Base-by-base conservation (phyloP, 2,888 invertebrate species). In the Brenthis ino region DNA sequence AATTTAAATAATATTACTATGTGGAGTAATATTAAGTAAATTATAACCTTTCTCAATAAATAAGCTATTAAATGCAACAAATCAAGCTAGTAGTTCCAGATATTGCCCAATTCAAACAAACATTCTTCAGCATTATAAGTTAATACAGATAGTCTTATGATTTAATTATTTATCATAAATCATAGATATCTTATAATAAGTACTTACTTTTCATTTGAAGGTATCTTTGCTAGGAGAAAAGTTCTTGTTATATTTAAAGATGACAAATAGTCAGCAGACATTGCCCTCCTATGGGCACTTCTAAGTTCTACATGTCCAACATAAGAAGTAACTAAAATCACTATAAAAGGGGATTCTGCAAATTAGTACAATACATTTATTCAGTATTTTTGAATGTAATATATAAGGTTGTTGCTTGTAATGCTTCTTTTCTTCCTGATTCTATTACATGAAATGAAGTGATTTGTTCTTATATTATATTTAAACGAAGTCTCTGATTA, bases 301-400 rank as follows among this genome's bases (percentile, higher is more conserved):
- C 97, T 93, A 50, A 95, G 83, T 76, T 95, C 94, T 47, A 95
- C 93, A 84, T 97, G 95, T 0, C 95, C 96, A 20, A 95, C 95
- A 85, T 96, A 96, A 0, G 97, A 97, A 14, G 97, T 97, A 33
- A 97, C 94, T 68, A 97, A 91, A 65, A 95, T 91, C 33, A 94
- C 67, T 53, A 89, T 67, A 48, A 84, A 82, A 53, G 80, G 76
- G 4, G 76, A 74, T 61, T 71, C 90, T 91, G 83, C 53, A 67
- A 67, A 56, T 67, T 58, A 33, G 56, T 28, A 43, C 4, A 54
- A 56, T 8, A 33, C 51, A 33, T 55, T 58, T 16, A 50, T 3
- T 28, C 11, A 53, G 6, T 13, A 50, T 33, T 8, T 14, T 54
- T 12, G 14, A 16, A 8, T n/a, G 51, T 6, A n/a, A 28, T 13